phyloP scores from a whole-genome alignment of 2,888 invertebrate species.

The Poecilobothrus nobilitatus region DNA sequence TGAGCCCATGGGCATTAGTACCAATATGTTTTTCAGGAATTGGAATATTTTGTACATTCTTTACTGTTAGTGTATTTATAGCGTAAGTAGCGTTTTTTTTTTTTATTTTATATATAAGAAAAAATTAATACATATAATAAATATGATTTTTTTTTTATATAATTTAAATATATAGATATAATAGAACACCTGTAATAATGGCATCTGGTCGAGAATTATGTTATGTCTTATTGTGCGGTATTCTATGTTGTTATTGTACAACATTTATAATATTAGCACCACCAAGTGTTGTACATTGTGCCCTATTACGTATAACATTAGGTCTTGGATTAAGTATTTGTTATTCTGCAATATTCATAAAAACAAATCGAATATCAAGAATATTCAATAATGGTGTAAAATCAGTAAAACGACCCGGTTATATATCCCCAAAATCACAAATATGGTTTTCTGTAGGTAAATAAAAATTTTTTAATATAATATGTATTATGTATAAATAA shows the following conservation, averaged over 20 bases:
- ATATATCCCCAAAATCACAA: conserved; percentile 68
- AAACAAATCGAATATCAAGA: conserved; percentile 64
- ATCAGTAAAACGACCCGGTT: conserved; percentile 61
- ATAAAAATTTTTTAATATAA: conserved; percentile 27
- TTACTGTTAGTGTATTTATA: conserved; percentile 57
- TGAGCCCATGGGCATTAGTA: conserved; percentile 57
- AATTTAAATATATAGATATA: conserved; percentile 32
- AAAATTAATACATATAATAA: background rate
- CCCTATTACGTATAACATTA: conserved; percentile 56
- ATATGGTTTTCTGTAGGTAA: conserved; percentile 59
- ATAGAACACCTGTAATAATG: conserved; percentile 63
- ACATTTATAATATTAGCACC: conserved; percentile 62
- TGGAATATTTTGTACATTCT: conserved; percentile 53
- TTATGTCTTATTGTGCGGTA: conserved; percentile 63
- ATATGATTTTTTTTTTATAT: background rate
- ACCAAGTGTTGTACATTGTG: conserved; percentile 57
- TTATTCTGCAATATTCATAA: conserved; percentile 66
- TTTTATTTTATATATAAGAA: conserved; percentile 12
- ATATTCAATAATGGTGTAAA: conserved; percentile 65
- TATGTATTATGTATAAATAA: no score
- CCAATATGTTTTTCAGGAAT: conserved; percentile 54
- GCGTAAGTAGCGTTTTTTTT: no score
- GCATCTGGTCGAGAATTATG: conserved; percentile 70
- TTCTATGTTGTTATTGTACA: conserved; percentile 60
- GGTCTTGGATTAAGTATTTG: conserved; percentile 65